Conservation (phyloP, 2,797 vertebrate species). For the Erpetoichthys calabaricus region DNA sequence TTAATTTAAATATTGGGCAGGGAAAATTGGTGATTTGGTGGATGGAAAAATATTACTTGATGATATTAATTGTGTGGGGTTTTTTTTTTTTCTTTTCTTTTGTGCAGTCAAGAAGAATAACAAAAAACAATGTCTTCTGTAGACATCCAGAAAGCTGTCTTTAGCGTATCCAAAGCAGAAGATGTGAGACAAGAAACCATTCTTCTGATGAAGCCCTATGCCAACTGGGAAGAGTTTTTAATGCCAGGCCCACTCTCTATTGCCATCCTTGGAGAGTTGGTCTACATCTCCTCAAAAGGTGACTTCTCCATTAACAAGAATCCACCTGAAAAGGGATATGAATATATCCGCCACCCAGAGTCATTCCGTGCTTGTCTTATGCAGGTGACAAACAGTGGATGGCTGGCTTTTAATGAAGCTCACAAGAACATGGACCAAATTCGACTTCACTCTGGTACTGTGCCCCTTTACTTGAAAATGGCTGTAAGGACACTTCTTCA, state of each 20-base stretch:
- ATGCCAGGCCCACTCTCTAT: constrained; percentile 21
- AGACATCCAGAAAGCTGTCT: not conserved
- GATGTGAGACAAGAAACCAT: constrained; percentile 13
- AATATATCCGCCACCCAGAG: constrained; percentile 22
- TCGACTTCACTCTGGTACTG: constrained; percentile 11
- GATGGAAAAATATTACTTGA: too few relatives aligned
- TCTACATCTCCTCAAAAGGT: constrained; percentile 18
- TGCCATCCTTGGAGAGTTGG: constrained; percentile 23
- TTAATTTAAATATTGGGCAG: too few relatives aligned
- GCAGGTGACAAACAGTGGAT: constrained; percentile 26
- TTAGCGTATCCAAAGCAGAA: constrained; percentile 11
- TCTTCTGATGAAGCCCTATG: constrained; percentile 18
- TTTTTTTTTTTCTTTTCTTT: too few relatives aligned
- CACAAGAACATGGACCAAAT: constrained; percentile 28
- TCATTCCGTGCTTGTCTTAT: constrained; percentile 29
- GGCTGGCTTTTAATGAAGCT: constrained; percentile 26
- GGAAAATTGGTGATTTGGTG: too few relatives aligned
- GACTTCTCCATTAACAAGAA: constrained; percentile 20
- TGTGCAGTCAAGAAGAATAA: too few relatives aligned
- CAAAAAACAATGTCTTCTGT: not conserved
- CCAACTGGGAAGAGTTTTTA: constrained; percentile 26
- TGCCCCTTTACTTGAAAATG: constrained; percentile 19
- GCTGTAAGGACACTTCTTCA: constrained; percentile 21
- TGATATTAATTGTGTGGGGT: not conserved
- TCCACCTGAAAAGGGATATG: constrained; percentile 1